phyloP scores from a whole-genome alignment of 2,113 vertebrate species.

The Taxidea taxus region DNA sequence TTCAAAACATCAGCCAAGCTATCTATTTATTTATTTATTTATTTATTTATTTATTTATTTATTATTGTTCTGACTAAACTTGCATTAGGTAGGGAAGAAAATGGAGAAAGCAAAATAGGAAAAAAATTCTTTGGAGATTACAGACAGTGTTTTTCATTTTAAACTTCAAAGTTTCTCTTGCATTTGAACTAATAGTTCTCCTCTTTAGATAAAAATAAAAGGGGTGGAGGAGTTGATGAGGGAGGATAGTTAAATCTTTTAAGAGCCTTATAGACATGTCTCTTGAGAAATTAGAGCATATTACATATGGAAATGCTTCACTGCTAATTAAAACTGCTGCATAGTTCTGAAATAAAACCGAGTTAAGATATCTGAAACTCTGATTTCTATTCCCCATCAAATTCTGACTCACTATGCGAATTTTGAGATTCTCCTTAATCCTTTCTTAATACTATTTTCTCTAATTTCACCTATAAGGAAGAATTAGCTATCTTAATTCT shows the following conservation, averaged over 20 bases:
- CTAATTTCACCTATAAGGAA: background rate
- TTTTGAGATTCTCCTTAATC: background rate
- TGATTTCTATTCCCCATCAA: background rate
- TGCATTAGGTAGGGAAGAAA: background rate
- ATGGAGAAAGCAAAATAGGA: background rate
- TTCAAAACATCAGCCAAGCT: background rate
- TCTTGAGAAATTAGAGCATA: slow-evolving; percentile 15
- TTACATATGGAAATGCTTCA: background rate
- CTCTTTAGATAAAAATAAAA: background rate
- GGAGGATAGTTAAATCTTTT: background rate
- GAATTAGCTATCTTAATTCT: background rate
- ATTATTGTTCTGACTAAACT: background rate
- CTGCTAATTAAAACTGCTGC: background rate
- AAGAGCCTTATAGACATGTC: background rate
- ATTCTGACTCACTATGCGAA: background rate
- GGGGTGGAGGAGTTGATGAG: background rate
- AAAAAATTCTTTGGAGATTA: background rate
- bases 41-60: background rate
- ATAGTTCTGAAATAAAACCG: background rate
- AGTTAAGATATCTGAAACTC: background rate
- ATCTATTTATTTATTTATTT: background rate
- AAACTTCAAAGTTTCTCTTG: background rate
- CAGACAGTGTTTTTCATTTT: background rate
- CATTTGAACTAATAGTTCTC: background rate
- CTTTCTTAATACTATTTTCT: background rate